These are phyloP conservation scores for Drosophila repleta DNA, from an alignment of 1,140 invertebrate genomes.

Conservation along the genomic window DNA sequence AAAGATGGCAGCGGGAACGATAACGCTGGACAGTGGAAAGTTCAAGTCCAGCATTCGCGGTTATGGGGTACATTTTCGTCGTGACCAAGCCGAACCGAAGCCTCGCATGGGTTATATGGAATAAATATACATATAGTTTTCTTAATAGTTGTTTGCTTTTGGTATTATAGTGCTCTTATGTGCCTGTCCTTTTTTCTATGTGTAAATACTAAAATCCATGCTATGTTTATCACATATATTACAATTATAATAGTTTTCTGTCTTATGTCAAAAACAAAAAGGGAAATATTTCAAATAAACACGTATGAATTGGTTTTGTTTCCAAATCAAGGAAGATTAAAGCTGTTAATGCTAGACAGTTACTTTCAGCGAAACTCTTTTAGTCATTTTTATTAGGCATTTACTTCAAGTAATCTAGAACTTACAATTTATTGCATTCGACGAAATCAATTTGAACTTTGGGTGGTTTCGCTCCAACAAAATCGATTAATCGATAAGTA, in stretches of 20 bases:
- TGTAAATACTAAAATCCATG: too few species aligned
- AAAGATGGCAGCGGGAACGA: constrained; percentile 41
- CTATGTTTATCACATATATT: too few species aligned
- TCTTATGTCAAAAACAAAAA: too few species aligned
- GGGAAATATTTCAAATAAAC: too few species aligned
- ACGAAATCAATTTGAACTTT: not conserved
- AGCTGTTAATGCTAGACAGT: too few species aligned
- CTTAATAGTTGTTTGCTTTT: not conserved
- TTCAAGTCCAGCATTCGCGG: constrained; percentile 58
- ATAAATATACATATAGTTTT: constrained; percentile 15
- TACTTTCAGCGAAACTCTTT: too few species aligned
- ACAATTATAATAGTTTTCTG: too few species aligned
- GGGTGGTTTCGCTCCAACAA: not conserved
- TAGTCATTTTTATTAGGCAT: too few species aligned
- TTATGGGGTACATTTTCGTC: constrained; percentile 37
- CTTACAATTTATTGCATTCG: too few species aligned
- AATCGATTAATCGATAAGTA: constrained; percentile 24
- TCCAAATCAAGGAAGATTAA: too few species aligned
- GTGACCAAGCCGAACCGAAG: constrained; percentile 1
- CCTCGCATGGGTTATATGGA: constrained; percentile 50
- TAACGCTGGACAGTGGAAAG: constrained; percentile 57
- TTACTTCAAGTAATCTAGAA: too few species aligned
- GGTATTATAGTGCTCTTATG: not conserved
- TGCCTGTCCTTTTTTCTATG: not conserved
- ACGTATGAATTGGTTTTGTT: too few species aligned